Base-by-base conservation (phyloP, 2,113 vertebrate species). In the Bos javanicus region DNA sequence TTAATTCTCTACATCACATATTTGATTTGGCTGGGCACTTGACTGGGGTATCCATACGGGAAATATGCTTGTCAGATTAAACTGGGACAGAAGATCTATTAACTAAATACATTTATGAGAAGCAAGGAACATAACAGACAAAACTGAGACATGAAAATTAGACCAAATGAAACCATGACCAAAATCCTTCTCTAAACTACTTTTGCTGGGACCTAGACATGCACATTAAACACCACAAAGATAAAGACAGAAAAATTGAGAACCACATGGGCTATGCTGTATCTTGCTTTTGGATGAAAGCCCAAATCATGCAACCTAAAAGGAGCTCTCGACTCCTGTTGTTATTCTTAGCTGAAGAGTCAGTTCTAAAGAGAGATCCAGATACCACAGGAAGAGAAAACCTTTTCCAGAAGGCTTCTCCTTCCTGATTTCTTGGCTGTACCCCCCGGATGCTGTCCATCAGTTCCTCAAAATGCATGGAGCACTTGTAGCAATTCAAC, bases 271-370 rank as follows among this genome's bases (percentile, higher is more conserved):
- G 12, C 26, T 90, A 21, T 60, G 46, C 81, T 94, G 64, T 57
- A 46, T 95, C 62, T 90, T n/a, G 57, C 21, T 94, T 96, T 80
- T 91, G 80, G 82, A 93, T 39, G 13, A 94, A 90, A 95, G 59
- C 48, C 76, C 43, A 96, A 91, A 64, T 91, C 84, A 62, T 54
- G 91, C 26, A 97, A 94, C 17, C 14, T 52, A 96, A 97, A 95
- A 71, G 15, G 17, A 90, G 13, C 64, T 95, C 30, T 94, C 17
- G 33, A 74, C 30, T 94, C 26, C n/a, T 96, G 15, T 54, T 81
- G 14, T 90, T 95, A 90, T 90, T 95, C 33, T 96, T 94, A 82
- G 57, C 26, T 71, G 16, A 87, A 56, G 12, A 95, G 30, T 97
- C 50, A 64, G 6, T 90, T 91, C 57, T 94, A 85, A 92, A 74